Conservation (phyloP, 2,113 vertebrate genomes). For the Amazona vittata region DNA sequence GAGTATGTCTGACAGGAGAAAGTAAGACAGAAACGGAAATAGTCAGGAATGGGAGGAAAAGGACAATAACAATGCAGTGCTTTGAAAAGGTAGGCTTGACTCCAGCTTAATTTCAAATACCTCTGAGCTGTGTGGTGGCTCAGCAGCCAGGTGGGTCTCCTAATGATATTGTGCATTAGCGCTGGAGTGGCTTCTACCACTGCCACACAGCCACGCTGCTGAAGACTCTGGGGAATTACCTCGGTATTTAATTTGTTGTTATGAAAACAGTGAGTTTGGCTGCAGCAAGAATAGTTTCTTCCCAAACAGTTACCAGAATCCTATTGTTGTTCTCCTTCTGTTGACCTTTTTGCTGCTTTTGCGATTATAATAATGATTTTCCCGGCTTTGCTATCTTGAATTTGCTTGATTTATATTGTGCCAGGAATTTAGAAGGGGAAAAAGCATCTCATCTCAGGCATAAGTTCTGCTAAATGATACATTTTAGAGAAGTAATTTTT, state of each 20-base stretch:
- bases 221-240: slow-evolving; percentile 38
- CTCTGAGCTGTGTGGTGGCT: fast-evolving
- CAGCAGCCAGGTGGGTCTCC: background rate
- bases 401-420: slow-evolving; percentile 43
- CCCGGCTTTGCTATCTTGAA: slow-evolving; percentile 35
- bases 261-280: slow-evolving; percentile 55
- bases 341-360: slow-evolving; percentile 59
- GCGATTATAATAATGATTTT: slow-evolving; percentile 55
- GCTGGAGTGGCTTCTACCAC: background rate
- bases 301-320: slow-evolving; percentile 68
- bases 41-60: background rate
- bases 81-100: background rate
- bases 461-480: background rate
- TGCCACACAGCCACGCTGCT: background rate
- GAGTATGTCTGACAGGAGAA: background rate
- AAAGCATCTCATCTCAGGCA: background rate
- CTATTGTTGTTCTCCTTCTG: slow-evolving; percentile 60
- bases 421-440: slow-evolving; percentile 16
- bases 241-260: slow-evolving; percentile 56
- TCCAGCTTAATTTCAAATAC: background rate
- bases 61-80: background rate
- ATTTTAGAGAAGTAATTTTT: background rate
- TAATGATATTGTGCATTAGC: background rate
- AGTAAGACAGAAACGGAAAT: background rate
- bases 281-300: slow-evolving; percentile 58